Evolutionary conservation across 2,888 invertebrate genomes (phyloP).

Genomic region (Allygus modestus): DNA sequence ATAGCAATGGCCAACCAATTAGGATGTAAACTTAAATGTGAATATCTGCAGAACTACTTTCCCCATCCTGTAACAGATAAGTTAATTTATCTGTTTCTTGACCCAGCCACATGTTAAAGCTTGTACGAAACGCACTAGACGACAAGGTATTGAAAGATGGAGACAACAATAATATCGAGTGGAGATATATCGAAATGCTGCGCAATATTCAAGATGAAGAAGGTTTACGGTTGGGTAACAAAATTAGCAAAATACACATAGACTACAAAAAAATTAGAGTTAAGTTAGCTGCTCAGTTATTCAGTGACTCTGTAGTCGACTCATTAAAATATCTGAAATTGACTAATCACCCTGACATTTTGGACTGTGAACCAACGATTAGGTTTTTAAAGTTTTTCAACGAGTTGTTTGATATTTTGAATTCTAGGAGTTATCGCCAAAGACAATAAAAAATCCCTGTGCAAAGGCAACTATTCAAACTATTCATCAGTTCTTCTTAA

Average conservation of each 20-base stretch:
- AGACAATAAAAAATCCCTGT: conserved; percentile 35
- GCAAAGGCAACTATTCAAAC: neutral
- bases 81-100: conserved; percentile 54
- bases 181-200: conserved; percentile 68
- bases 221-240: conserved; percentile 68
- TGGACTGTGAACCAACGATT: conserved; percentile 19
- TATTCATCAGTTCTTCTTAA: neutral
- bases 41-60: neutral
- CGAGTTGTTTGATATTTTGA: conserved; percentile 61
- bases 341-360: neutral
- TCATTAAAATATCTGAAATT: conserved; percentile 34
- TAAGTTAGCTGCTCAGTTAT: neutral
- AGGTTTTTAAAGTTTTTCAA: conserved; percentile 55
- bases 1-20: conserved; percentile 23
- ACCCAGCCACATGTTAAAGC: conserved; percentile 70
- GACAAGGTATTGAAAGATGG: conserved; percentile 64
- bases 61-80: conserved; percentile 7
- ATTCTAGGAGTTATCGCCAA: conserved; percentile 56
- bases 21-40: neutral
- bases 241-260: neutral
- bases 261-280: neutral
- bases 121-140: conserved; percentile 70
- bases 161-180: conserved; percentile 64
- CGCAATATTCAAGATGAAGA: conserved; percentile 68
- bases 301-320: conserved; percentile 59